These are phyloP conservation scores for Pollenia angustigena DNA, from an alignment of 2,888 invertebrate genomes.

Conservation along the genomic window DNA sequence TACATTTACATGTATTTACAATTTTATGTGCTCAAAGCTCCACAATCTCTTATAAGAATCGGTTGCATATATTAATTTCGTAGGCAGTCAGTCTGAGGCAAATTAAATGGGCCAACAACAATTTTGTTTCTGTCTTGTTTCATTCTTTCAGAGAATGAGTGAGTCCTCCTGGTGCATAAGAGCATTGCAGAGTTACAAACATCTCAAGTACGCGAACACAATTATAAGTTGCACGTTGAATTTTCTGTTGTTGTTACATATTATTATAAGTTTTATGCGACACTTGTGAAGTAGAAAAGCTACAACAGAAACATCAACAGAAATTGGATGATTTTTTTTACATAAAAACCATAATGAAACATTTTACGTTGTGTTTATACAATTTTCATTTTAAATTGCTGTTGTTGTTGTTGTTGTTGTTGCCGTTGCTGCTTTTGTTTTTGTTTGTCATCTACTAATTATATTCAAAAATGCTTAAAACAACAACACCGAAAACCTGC, in stretches of 20 bases:
- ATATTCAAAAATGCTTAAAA: constrained; percentile 54
- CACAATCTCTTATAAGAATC: constrained; percentile 35
- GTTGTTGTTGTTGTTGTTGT: neutral
- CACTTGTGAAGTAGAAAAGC: constrained; percentile 50
- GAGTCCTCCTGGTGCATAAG: constrained; percentile 34
- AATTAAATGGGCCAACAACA: constrained; percentile 59
- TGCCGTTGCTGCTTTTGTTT: neutral
- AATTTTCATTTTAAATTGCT: constrained; percentile 28
- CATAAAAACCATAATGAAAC: constrained; percentile 27
- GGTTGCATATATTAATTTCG: constrained; percentile 31
- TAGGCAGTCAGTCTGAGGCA: constrained; percentile 36
- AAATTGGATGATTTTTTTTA: constrained; percentile 41
- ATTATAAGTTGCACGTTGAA: constrained; percentile 45
- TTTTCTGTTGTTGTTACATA: constrained; percentile 24
- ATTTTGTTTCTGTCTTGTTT: constrained; percentile 15
- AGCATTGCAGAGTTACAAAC: constrained; percentile 37
- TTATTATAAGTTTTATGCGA: constrained; percentile 41
- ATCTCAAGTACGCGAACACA: constrained; percentile 53
- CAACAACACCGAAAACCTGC: constrained; percentile 13
- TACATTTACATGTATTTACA: neutral
- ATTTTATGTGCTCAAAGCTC: neutral
- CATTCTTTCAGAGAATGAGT: constrained; percentile 14
- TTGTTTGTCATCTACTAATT: constrained; percentile 57
- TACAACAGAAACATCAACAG: constrained; percentile 43
- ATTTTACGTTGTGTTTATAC: neutral